Percentiles rank a stretch among this genome's conserved stretches.
Evolutionary conservation across 2,888 invertebrate species (phyloP).

Genomic region (Nomada goodeniana): DNA sequence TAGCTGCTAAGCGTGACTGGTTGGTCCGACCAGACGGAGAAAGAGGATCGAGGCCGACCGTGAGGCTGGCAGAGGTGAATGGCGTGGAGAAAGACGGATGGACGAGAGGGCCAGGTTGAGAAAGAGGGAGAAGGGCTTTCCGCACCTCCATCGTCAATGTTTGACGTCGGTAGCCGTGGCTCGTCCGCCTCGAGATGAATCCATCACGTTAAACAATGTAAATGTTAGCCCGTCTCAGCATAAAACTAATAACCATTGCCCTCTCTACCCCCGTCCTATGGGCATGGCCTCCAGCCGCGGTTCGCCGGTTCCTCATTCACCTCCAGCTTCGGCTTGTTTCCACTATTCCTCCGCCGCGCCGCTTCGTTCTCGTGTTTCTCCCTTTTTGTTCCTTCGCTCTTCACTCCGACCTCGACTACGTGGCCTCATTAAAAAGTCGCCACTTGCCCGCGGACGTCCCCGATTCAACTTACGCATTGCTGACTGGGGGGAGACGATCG

Average conservation of each 20-base stretch:
- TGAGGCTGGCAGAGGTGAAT: constrained; percentile 45
- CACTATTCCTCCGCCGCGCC: constrained; percentile 9
- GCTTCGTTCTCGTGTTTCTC: constrained; percentile 4
- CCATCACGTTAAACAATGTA: constrained; percentile 83
- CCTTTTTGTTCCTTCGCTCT: constrained; percentile 22
- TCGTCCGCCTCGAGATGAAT: constrained; percentile 79
- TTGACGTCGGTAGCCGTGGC: constrained; percentile 74
- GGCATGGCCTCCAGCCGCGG: constrained; percentile 78
- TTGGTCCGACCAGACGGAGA: constrained; percentile 62
- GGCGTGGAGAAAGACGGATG: constrained; percentile 27
- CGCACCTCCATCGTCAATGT: constrained; percentile 73
- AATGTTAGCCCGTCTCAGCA: constrained; percentile 82
- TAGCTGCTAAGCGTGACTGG: constrained; percentile 71
- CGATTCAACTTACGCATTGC: constrained; percentile 48
- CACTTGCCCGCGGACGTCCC: constrained; percentile 49
- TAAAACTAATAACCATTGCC: constrained; percentile 83
- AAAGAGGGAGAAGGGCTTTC: constrained; percentile 47
- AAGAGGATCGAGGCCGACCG: constrained; percentile 45
- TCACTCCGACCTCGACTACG: constrained; percentile 50
- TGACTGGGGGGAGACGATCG: constrained; percentile 33
- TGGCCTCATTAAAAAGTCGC: constrained; percentile 68
- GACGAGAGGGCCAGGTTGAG: constrained; percentile 9
- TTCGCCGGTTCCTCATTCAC: constrained; percentile 80
- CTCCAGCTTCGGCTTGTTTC: constrained; percentile 54
- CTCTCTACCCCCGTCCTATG: constrained; percentile 63